Conservation (phyloP, 2,113 vertebrate species). For the Mohoua ochrocephala region DNA sequence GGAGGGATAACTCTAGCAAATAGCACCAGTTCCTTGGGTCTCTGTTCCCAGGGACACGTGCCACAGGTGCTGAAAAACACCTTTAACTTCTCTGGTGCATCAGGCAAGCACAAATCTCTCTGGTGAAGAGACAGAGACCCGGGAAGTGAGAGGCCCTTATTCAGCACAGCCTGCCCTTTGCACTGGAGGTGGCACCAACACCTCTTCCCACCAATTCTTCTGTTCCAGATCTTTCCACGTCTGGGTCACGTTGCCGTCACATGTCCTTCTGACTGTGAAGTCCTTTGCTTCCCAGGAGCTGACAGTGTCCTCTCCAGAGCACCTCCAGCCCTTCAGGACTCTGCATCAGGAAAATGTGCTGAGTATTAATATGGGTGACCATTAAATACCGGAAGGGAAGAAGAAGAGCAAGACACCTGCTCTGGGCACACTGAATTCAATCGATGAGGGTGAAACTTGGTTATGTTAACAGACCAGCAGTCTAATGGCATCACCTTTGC, state of each 20-base stretch:
- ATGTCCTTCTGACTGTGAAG: not conserved
- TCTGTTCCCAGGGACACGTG: not conserved
- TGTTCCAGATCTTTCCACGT: not conserved
- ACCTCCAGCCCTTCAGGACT: not conserved
- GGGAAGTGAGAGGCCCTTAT: not conserved
- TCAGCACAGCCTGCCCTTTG: not conserved
- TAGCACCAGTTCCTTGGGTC: not conserved
- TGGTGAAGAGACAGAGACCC: too few species aligned
- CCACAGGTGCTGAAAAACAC: not conserved
- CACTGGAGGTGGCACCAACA: not conserved
- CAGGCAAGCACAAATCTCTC: not conserved
- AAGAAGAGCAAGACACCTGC: not conserved
- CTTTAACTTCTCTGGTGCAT: not conserved
- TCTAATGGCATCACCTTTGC: not conserved
- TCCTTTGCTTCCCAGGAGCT: not conserved
- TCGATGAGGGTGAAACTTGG: not conserved
- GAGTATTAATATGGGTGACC: not conserved
- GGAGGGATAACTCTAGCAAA: not conserved
- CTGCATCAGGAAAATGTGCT: not conserved
- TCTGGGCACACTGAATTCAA: not conserved
- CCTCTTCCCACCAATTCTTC: not conserved
- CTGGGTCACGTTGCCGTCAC: fast-evolving
- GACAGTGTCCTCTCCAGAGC: not conserved
- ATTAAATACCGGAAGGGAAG: not conserved
- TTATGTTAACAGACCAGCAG: not conserved